Base-by-base conservation (phyloP, 2,113 vertebrate species). In the Menidia beryllina region DNA sequence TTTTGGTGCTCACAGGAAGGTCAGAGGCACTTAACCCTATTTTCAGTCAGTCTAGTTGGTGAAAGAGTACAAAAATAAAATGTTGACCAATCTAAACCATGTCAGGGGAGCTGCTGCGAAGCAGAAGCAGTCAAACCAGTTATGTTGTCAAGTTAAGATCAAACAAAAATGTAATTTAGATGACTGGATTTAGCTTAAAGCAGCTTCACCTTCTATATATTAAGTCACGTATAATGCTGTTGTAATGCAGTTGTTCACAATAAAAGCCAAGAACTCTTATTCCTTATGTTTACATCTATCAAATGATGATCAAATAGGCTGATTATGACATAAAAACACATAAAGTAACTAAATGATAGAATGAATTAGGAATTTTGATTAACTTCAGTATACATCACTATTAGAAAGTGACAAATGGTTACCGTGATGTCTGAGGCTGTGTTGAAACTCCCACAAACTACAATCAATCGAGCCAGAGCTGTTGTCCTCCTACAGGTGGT, bases 401-500 rank as follows among this genome's bases (percentile, higher is more conserved):
- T n/a, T n/a, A n/a, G n/a, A n/a, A n/a, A n/a, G n/a, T n/a, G n/a
- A n/a, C n/a, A n/a, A n/a, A n/a, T n/a, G n/a, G n/a, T n/a, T n/a
- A n/a, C n/a, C n/a, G n/a, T n/a, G n/a, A n/a, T n/a, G n/a, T n/a
- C n/a, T n/a, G n/a, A n/a, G n/a, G n/a, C n/a, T n/a, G n/a, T n/a
- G n/a, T n/a, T n/a, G n/a, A n/a, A n/a, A n/a, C 17, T 15, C 39
- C 39, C 17, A n/a, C 23, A 52, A 15, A 5, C 10, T 27, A 3
- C 7, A 6, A 67, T 27, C 20, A 17, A 47, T 57, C 23, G 21
- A 47, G 54, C 12, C 5, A 14, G 19, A 26, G 45, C 1, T 17
- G 43, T 11, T 55, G 20, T 50, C 4, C 78, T 50, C 45, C 54
- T 69, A 45, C 91, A 99, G 97, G 95, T 97, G 55, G 79, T 95